phyloP scores from a whole-genome alignment of 2,888 invertebrate genomes.

The Latheticus oryzae region DNA sequence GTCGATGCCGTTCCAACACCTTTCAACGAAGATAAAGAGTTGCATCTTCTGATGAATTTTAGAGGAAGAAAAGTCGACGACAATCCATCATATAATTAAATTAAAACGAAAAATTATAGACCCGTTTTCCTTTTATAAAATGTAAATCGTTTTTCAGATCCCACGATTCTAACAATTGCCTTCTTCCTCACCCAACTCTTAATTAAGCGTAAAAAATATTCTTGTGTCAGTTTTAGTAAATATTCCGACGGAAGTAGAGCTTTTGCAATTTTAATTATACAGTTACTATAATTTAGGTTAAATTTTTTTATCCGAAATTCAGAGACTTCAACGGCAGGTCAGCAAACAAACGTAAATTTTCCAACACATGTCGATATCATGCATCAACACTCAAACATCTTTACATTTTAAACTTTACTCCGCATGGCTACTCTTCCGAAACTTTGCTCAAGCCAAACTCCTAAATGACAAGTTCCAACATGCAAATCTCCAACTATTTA shows the following conservation, averaged over 20 bases:
- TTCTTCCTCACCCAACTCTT: constrained; percentile 44
- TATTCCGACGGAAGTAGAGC: constrained; percentile 48
- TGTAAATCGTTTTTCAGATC: constrained; percentile 36
- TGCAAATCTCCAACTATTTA: no score
- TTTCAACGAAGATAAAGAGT: constrained; percentile 38
- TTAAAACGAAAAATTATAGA: background rate
- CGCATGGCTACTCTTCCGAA: constrained; percentile 45
- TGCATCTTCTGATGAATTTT: no score
- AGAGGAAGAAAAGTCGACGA: no score
- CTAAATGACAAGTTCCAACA: constrained; percentile 25
- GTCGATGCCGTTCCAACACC: constrained; percentile 43
- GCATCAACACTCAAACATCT: constrained; percentile 38
- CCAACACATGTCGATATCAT: constrained; percentile 36
- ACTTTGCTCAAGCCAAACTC: constrained; percentile 21
- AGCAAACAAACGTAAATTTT: constrained; percentile 13
- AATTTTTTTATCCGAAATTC: background rate
- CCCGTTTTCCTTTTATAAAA: constrained; percentile 27
- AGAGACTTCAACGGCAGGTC: constrained; percentile 25
- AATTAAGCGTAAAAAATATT: constrained; percentile 47
- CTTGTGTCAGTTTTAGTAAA: constrained; percentile 48
- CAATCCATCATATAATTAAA: no score
- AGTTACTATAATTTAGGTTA: constrained; percentile 35
- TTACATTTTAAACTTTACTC: constrained; percentile 42
- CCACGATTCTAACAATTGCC: constrained; percentile 47
- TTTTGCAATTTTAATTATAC: constrained; percentile 52